Evolutionary conservation across 2,888 invertebrate genomes (phyloP).

Genomic region (Aleiodes leptofemur): DNA sequence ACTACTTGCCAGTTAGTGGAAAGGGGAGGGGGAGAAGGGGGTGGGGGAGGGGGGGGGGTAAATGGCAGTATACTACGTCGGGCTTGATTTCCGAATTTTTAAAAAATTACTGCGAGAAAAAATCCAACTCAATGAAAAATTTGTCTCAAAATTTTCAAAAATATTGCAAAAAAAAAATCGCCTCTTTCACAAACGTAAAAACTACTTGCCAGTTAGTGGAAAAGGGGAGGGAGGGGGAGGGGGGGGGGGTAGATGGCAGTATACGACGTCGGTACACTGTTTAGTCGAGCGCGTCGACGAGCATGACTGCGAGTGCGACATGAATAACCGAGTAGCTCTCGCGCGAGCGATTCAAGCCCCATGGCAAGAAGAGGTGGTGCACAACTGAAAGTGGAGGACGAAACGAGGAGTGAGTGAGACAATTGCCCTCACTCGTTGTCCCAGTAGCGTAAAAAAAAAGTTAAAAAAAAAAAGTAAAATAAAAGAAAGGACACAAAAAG

Average conservation of each 20-base stretch:
- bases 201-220: no score
- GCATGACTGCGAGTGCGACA: slow-evolving; percentile 71
- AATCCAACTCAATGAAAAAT: no score
- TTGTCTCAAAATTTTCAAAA: no score
- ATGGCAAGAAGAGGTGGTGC: slow-evolving; percentile 33
- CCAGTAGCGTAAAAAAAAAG: background rate
- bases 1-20: no score
- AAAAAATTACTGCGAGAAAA: no score
- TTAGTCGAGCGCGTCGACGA: slow-evolving; percentile 68
- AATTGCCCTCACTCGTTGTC: slow-evolving; percentile 1
- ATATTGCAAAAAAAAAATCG: no score
- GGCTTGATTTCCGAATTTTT: background rate
- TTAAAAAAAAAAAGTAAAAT: slow-evolving; percentile 25
- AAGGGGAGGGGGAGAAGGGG: no score
- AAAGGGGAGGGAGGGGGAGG: no score
- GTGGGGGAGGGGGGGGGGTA: slow-evolving; percentile 5
- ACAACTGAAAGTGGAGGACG: slow-evolving; percentile 9
- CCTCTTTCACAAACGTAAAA: no score
- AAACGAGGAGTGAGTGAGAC: slow-evolving; percentile 14
- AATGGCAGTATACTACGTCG: slow-evolving; percentile 55
- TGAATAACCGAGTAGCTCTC: slow-evolving; percentile 73
- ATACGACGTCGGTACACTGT: slow-evolving; percentile 58
- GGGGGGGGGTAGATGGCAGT: slow-evolving; percentile 54
- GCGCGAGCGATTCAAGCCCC: slow-evolving; percentile 44
- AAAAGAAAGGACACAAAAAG: slow-evolving; percentile 36